Evolutionary conservation across 2,888 invertebrate species (phyloP), one percentile per base, ranked within the genome.

Genomic region (Rhagophthalmus giganteus): DNA sequence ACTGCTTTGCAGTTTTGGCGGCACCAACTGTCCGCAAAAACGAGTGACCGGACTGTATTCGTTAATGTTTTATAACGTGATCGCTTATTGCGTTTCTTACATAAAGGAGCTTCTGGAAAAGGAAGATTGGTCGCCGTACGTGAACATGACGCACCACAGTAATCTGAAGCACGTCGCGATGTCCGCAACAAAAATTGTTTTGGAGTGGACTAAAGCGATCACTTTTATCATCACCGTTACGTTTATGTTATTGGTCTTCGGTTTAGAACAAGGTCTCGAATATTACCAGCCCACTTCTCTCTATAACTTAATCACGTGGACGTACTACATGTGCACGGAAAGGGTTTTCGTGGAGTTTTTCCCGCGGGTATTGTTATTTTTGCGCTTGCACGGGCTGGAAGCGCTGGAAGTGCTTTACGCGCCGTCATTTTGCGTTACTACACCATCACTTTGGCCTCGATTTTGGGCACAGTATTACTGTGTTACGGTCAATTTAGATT

Each of bases 161-260:
- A 83, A 83, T 57, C 82, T 89, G 47, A 85, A 86, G 61, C 89
- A 89, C 70, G 81, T 89, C 42, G 88, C 88, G 16, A 87, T 89
- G 87, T 85, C 88, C 2, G 85, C 88, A 1, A 89, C 88, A 0
- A 88, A 88, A 72, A 84, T 89, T 46, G 88, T 88, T 5, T 76
- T 89, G 40, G 88, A 89, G 70, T 88, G 88, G 85, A 88, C 88
- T 9, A 89, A 89, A 73, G 88, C 88, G 0, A 84, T 89, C 34
- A 88, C 88, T 0, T 89, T 88, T 65, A 79, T 87, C 16, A 86
- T 88, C 20, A 89, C 88, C 0, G 80, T 88, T 26, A 87, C 86
- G 0, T 89, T 88, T 65, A 83, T 87, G 74, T 77, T 89, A 7
- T 76, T 89, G 2, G 86, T 87, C 0, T 82, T 89, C 34, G 87